A percentile compares a stretch with the other conserved stretches of the same genome.
These are phyloP conservation scores for Entomobrya multifasciata DNA, from an alignment of 2,888 invertebrate species.

Conservation along the genomic window DNA sequence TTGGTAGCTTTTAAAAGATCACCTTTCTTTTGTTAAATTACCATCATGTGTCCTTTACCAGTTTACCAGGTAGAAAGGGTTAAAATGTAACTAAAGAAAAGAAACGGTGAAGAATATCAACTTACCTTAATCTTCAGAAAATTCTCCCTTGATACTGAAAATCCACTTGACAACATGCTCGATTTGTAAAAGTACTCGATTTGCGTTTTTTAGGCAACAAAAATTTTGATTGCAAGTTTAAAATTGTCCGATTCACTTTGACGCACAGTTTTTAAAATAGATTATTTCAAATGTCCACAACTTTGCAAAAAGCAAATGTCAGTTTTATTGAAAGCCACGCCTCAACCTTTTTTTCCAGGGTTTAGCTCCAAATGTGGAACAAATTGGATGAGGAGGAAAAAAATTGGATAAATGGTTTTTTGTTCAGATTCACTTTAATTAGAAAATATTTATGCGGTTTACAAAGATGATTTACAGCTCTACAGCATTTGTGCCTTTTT, in stretches of 20 bases:
- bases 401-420: constrained; percentile 48
- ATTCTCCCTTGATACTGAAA: constrained; percentile 52
- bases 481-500: constrained; percentile 27
- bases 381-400: no score
- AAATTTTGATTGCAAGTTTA: background rate
- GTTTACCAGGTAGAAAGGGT: no score
- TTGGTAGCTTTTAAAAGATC: no score
- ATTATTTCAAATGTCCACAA: no score
- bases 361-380: no score
- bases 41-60: no score
- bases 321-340: no score
- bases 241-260: background rate
- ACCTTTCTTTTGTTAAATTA: no score
- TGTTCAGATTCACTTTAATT: constrained; percentile 23
- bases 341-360: no score
- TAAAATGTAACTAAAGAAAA: background rate
- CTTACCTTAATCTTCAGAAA: constrained; percentile 66
- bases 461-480: constrained; percentile 4
- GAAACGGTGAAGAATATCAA: background rate
- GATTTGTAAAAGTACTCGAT: background rate
- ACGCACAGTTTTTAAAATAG: no score
- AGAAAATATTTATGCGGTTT: background rate
- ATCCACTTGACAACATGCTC: constrained; percentile 65
- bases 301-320: no score
- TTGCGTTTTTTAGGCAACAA: background rate